Evolutionary conservation across 2,888 invertebrate genomes (phyloP).

Genomic region (Orthonevra nobilis): DNA sequence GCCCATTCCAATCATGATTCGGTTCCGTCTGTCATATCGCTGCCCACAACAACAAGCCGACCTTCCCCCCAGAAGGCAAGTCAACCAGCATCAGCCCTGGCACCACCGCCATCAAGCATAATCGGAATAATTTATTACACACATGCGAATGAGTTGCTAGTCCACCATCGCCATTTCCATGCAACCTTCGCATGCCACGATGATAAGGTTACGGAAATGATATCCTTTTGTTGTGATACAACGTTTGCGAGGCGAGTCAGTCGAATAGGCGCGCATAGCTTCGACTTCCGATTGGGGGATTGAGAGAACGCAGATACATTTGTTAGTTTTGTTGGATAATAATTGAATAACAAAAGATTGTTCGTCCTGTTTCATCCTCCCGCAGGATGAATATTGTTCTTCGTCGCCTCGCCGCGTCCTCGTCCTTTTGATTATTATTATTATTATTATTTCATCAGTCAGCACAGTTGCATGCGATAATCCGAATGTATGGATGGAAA

Average conservation of each 20-base stretch:
- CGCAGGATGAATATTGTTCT: too few species aligned
- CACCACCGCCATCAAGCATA: conserved; percentile 30
- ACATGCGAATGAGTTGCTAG: conserved; percentile 62
- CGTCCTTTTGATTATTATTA: conserved; percentile 47
- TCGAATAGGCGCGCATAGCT: conserved; percentile 67
- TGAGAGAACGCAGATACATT: background rate
- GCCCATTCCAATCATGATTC: background rate
- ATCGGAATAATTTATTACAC: conserved; percentile 69
- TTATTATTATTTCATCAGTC: conserved; percentile 64
- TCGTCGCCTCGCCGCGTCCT: conserved; percentile 1
- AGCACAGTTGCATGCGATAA: conserved; percentile 64
- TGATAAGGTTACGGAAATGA: conserved; percentile 71
- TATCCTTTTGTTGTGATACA: conserved; percentile 69
- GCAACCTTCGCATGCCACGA: conserved; percentile 58
- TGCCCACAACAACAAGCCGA: conserved; percentile 14
- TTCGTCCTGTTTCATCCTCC: conserved; percentile 33
- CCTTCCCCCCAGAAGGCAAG: conserved; percentile 25
- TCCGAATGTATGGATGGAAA: conserved; percentile 72
- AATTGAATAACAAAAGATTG: conserved; percentile 68
- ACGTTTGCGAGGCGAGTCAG: conserved; percentile 32
- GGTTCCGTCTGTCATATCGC: conserved; percentile 34
- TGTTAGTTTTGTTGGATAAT: conserved; percentile 51
- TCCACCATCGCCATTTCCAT: conserved; percentile 36
- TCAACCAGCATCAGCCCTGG: conserved; percentile 9
- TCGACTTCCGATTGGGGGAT: conserved; percentile 51